These are phyloP conservation scores for Hippocampus zosterae DNA, from an alignment of 2,113 vertebrate genomes.

Conservation along the genomic window DNA sequence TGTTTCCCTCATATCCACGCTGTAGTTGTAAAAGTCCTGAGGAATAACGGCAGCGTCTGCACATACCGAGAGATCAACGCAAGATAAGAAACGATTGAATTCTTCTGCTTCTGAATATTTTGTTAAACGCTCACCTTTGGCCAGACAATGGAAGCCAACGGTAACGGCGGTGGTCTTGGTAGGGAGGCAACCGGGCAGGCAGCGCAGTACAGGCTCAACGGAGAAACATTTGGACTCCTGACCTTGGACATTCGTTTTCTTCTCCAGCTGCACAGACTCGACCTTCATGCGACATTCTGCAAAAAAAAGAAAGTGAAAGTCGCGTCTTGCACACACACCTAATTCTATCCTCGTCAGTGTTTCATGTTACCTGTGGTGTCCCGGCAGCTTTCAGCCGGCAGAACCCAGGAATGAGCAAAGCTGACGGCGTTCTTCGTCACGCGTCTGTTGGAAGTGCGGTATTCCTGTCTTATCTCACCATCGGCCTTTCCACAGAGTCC, in stretches of 20 bases:
- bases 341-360: neutral
- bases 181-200: constrained; percentile 63
- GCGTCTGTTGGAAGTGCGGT: constrained; percentile 64
- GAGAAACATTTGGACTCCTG: constrained; percentile 69
- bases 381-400: constrained; percentile 68
- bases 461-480: constrained; percentile 73
- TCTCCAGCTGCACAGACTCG: constrained; percentile 67
- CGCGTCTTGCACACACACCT: neutral
- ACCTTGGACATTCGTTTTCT: constrained; percentile 44
- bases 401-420: constrained; percentile 77
- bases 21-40: constrained; percentile 43
- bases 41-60: constrained; percentile 41
- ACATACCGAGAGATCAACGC: constrained; percentile 7
- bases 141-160: constrained; percentile 71
- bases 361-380: constrained; percentile 42
- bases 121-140: constrained; percentile 58
- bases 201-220: constrained; percentile 71
- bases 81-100: neutral
- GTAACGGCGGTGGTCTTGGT: constrained; percentile 40
- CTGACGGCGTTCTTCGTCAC: constrained; percentile 63
- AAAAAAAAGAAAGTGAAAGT: constrained; percentile 12
- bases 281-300: constrained; percentile 70
- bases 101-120: neutral
- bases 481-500: constrained; percentile 79
- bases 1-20: constrained; percentile 57